Conservation (phyloP, 2,797 vertebrate genomes). For the Buceros bicornis region DNA sequence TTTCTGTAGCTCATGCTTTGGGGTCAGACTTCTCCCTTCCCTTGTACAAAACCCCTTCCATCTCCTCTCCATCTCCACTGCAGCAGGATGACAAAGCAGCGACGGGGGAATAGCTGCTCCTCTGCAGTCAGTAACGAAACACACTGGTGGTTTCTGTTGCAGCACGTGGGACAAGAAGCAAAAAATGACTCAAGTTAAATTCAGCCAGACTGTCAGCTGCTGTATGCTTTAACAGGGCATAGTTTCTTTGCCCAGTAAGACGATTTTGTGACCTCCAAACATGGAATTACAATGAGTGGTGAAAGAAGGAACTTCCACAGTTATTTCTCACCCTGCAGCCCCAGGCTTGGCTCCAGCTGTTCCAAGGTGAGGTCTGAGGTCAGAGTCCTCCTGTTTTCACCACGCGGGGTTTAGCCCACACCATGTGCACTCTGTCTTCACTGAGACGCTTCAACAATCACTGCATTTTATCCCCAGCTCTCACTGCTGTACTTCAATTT, state of each 20-base stretch:
- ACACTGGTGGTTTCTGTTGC: background rate
- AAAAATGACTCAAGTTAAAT: background rate
- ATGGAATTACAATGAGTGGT: too few species aligned
- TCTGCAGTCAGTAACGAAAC: background rate
- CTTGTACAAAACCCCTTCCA: background rate
- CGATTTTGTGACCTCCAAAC: background rate
- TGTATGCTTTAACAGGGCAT: background rate
- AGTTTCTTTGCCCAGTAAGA: background rate
- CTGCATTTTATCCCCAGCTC: background rate
- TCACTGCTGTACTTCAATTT: background rate
- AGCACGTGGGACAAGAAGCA: background rate
- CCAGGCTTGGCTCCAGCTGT: background rate
- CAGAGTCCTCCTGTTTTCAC: background rate
- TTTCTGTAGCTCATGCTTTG: background rate
- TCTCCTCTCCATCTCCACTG: background rate
- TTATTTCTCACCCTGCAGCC: background rate
- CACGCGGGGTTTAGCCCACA: accelerated
- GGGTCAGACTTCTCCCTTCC: background rate
- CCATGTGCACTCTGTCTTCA: accelerated
- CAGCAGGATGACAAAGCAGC: background rate
- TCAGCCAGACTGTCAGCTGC: background rate
- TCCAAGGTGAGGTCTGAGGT: background rate
- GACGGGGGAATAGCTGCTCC: background rate
- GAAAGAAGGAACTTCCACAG: background rate
- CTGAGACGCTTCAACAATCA: background rate